A percentile compares a stretch with the other conserved stretches of the same genome.
Evolutionary conservation across 2,888 invertebrate genomes (phyloP).

Genomic region (Leucophenga maculata): DNA sequence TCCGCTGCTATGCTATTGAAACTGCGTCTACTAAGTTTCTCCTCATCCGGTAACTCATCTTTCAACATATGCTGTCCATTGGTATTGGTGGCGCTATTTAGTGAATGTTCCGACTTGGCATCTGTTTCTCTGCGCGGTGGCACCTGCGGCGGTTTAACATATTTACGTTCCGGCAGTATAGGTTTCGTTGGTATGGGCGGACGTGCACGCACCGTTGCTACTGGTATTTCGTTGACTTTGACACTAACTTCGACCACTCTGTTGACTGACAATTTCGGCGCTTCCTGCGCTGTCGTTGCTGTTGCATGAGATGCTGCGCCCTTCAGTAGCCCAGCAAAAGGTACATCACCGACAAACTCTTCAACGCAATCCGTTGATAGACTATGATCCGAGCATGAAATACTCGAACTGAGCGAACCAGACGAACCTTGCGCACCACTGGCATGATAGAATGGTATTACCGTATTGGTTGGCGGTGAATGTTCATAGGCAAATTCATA

Average conservation of each 20-base stretch:
- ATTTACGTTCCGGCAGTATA: constrained; percentile 56
- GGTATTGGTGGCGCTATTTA: background rate
- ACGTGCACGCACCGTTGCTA: constrained; percentile 46
- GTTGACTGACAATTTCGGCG: constrained; percentile 54
- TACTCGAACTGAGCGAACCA: constrained; percentile 82
- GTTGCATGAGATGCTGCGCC: constrained; percentile 76
- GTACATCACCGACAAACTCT: constrained; percentile 88
- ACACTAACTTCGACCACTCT: constrained; percentile 24
- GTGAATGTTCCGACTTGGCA: constrained; percentile 11
- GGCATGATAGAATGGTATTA: constrained; percentile 58
- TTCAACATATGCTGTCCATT: constrained; percentile 6
- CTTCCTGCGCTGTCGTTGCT: constrained; percentile 70
- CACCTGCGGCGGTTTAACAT: constrained; percentile 54
- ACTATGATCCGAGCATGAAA: constrained; percentile 83
- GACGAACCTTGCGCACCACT: constrained; percentile 69
- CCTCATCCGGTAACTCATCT: constrained; percentile 38
- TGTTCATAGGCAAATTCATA: constrained; percentile 59
- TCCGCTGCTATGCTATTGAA: constrained; percentile 2
- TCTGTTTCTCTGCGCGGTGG: constrained; percentile 33
- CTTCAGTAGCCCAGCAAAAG: constrained; percentile 87
- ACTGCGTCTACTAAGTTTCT: background rate
- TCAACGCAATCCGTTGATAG: constrained; percentile 85
- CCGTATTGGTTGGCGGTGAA: constrained; percentile 54
- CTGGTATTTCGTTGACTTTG: background rate
- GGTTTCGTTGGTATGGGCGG: constrained; percentile 63